Conservation (phyloP, 30 jellyfish, hydroid and myxozoan species). For the Aurelia sp. region DNA sequence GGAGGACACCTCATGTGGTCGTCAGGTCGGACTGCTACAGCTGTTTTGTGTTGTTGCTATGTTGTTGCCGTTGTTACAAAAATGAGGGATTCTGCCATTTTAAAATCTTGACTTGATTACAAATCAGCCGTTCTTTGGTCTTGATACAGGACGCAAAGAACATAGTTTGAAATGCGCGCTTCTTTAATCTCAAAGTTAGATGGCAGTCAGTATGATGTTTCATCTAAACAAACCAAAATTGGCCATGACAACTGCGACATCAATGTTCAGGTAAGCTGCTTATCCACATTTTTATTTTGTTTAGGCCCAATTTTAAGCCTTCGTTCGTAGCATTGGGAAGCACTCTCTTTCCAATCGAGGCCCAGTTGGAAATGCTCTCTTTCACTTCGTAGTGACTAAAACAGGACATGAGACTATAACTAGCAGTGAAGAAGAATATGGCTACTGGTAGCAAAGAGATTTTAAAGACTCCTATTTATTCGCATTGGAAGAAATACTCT, state of each 20-base stretch:
- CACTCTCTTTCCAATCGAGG: no score
- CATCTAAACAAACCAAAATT: slow-evolving; percentile 43
- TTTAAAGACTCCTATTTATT: slow-evolving; percentile 70
- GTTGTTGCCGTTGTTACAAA: slow-evolving; percentile 7
- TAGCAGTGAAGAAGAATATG: no score
- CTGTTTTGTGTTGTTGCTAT: slow-evolving; percentile 60
- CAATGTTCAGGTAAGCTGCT: slow-evolving; percentile 59
- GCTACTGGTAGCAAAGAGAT: no score
- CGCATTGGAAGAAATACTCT: slow-evolving; percentile 68
- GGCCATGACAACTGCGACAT: slow-evolving; percentile 84
- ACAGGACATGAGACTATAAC: no score
- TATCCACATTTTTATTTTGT: background rate
- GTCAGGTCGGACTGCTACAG: background rate
- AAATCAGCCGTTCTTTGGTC: background rate
- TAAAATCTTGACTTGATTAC: background rate
- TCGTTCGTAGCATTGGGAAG: no score
- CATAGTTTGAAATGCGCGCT: slow-evolving; percentile 44
- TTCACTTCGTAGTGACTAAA: no score
- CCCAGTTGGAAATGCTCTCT: no score
- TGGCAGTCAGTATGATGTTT: slow-evolving; percentile 46
- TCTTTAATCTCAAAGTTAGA: slow-evolving; percentile 46
- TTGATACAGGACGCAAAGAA: no score
- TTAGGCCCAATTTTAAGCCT: slow-evolving; percentile 36
- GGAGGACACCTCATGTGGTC: no score
- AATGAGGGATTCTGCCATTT: slow-evolving; percentile 10